These are phyloP conservation scores for Drosophila kambysellisi DNA, from an alignment of 2,888 invertebrate genomes.

Conservation along the genomic window DNA sequence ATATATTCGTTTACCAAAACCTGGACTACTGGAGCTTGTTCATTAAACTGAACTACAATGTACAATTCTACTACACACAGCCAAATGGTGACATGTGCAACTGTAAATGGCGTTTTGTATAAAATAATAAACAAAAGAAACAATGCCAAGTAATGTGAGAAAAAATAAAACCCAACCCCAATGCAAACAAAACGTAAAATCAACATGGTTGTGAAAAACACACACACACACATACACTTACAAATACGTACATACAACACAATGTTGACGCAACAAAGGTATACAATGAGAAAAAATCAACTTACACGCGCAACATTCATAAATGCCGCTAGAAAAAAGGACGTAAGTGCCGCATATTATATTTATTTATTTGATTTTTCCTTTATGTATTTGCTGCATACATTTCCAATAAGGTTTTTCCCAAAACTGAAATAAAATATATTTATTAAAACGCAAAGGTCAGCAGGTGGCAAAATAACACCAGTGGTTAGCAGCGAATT, in stretches of 20 bases:
- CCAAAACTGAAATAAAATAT: slow-evolving; percentile 32
- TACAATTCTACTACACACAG: slow-evolving; percentile 19
- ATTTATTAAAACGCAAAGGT: slow-evolving; percentile 30
- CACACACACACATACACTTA: slow-evolving; percentile 12
- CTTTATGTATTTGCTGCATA: slow-evolving; percentile 61
- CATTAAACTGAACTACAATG: slow-evolving; percentile 1
- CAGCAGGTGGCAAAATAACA: slow-evolving; percentile 12
- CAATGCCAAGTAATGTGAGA: slow-evolving; percentile 44
- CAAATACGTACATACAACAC: slow-evolving; percentile 9
- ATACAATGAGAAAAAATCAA: slow-evolving; percentile 43
- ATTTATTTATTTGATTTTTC: slow-evolving; percentile 23
- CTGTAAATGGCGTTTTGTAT: slow-evolving; percentile 58
- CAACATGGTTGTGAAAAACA: slow-evolving; percentile 69
- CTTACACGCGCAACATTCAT: slow-evolving; percentile 19
- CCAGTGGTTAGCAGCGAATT: slow-evolving; percentile 25
- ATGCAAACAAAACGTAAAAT: slow-evolving; percentile 57
- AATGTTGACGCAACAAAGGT: slow-evolving; percentile 33
- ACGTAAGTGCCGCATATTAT: slow-evolving; percentile 26
- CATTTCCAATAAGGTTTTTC: slow-evolving; percentile 35
- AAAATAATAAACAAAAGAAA: slow-evolving; percentile 53
- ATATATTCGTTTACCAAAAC: neutral
- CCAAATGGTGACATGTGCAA: slow-evolving; percentile 12
- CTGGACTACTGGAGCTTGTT: neutral
- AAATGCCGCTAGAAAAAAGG: slow-evolving; percentile 13
- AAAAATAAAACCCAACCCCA: slow-evolving; percentile 22